Percentiles rank a stretch among this genome's conserved stretches.
Conservation (phyloP, 2,888 invertebrate genomes). For the Erebia epiphron region DNA sequence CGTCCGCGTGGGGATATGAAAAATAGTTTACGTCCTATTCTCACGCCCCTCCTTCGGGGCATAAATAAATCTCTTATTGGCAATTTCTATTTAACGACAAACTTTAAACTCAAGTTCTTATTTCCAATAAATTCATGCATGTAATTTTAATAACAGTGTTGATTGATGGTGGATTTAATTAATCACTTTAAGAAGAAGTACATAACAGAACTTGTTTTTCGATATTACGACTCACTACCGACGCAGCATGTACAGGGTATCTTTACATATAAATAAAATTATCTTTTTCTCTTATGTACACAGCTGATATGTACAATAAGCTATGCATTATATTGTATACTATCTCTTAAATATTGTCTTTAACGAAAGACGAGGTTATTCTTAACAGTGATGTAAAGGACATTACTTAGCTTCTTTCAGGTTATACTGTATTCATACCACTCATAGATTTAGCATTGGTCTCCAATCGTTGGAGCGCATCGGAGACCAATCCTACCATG, state of each 20-base stretch:
- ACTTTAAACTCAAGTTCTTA: background rate
- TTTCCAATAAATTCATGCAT: conserved; percentile 14
- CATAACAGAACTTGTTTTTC: conserved; percentile 14
- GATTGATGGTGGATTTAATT: conserved; percentile 23
- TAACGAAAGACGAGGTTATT: background rate
- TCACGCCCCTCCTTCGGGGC: background rate
- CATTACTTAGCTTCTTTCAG: background rate
- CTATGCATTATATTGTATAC: no score
- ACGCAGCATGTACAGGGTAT: no score
- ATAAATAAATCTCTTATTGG: background rate
- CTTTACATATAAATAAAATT: no score
- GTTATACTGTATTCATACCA: conserved; percentile 35
- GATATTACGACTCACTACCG: conserved; percentile 4
- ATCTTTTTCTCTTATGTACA: no score
- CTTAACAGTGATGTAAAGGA: background rate
- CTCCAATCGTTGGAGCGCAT: no score
- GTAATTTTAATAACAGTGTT: conserved; percentile 16
- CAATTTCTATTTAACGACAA: background rate
- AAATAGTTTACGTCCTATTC: no score
- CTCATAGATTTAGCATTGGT: no score
- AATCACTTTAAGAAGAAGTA: conserved; percentile 14
- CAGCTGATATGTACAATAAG: background rate
- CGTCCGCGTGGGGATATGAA: no score
- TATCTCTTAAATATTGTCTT: no score
- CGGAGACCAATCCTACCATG: background rate